Percentiles rank a stretch among this genome's conserved stretches.
phyloP scores from a whole-genome alignment of 2,888 invertebrate species.

The Drosophila pseudotalamancana region DNA sequence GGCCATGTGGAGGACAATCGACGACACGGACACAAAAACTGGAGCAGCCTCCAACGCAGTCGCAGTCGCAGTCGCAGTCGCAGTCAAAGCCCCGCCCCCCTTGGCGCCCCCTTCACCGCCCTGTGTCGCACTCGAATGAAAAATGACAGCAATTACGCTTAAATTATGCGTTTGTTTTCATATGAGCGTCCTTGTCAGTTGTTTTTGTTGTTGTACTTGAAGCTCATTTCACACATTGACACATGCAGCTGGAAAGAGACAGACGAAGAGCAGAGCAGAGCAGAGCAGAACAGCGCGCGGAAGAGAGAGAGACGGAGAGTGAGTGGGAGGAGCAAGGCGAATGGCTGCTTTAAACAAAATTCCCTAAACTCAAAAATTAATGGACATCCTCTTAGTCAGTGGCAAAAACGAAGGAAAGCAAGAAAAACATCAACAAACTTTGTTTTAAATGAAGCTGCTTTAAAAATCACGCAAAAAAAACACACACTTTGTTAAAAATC shows the following conservation, averaged over 20 bases:
- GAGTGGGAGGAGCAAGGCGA: not conserved
- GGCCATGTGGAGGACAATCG: constrained; percentile 39
- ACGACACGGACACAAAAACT: constrained; percentile 60
- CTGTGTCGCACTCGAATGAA: constrained; percentile 66
- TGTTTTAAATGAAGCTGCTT: not conserved
- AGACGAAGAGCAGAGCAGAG: not conserved
- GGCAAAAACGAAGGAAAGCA: not conserved
- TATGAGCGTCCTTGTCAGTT: constrained; percentile 74
- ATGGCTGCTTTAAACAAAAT: constrained; percentile 33
- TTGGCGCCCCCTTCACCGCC: not conserved
- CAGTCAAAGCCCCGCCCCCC: not conserved
- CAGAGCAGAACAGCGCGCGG: no score
- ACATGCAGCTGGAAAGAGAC: constrained; percentile 10
- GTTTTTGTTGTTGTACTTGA: constrained; percentile 54
- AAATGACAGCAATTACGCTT: constrained; percentile 81
- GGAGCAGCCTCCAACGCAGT: constrained; percentile 46
- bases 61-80: not conserved
- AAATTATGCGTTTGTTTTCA: constrained; percentile 81
- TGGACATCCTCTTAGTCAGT: constrained; percentile 6
- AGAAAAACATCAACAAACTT: not conserved
- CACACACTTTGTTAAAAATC: constrained; percentile 2
- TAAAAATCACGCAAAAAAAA: not conserved
- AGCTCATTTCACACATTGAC: constrained; percentile 76
- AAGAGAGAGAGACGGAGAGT: not conserved
- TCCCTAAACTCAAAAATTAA: constrained; percentile 34